A percentile compares a stretch with the other conserved stretches of the same genome.
phyloP scores from a whole-genome alignment of 2,113 vertebrate species.

The Dicerorhinus sumatrensis region DNA sequence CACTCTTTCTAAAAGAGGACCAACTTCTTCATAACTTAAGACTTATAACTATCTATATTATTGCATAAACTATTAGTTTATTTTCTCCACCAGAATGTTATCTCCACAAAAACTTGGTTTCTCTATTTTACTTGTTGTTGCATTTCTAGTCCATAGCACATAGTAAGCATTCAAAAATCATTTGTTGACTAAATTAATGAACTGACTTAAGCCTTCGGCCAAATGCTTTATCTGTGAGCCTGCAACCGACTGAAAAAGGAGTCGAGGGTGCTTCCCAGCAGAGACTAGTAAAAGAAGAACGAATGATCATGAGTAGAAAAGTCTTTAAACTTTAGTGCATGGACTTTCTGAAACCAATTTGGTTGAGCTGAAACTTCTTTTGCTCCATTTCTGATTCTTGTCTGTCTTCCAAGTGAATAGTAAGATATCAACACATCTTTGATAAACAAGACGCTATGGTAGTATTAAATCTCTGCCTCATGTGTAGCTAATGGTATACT shows the following conservation, averaged over 20 bases:
- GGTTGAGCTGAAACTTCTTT: neutral
- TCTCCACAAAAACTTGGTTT: neutral
- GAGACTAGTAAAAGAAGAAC: neutral
- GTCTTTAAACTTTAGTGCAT: neutral
- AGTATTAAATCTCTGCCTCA: neutral
- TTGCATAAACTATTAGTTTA: neutral
- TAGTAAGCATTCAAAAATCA: neutral
- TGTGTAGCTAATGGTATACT: neutral
- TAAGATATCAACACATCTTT: neutral
- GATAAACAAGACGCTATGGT: neutral
- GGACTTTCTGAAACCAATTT: neutral
- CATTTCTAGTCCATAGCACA: neutral
- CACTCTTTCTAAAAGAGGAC: neutral
- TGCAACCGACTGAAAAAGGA: neutral
- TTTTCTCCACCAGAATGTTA: neutral
- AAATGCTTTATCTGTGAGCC: neutral
- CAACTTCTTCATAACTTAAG: neutral
- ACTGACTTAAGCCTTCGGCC: neutral
- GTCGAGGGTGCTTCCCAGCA: neutral
- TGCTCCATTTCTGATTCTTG: neutral
- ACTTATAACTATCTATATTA: neutral
- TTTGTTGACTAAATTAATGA: neutral
- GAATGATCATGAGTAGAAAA: neutral
- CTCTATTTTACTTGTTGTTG: neutral
- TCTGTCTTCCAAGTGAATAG: neutral